These are phyloP conservation scores for Centrocercus urophasianus DNA, from an alignment of 2,113 vertebrate species.

Conservation along the genomic window DNA sequence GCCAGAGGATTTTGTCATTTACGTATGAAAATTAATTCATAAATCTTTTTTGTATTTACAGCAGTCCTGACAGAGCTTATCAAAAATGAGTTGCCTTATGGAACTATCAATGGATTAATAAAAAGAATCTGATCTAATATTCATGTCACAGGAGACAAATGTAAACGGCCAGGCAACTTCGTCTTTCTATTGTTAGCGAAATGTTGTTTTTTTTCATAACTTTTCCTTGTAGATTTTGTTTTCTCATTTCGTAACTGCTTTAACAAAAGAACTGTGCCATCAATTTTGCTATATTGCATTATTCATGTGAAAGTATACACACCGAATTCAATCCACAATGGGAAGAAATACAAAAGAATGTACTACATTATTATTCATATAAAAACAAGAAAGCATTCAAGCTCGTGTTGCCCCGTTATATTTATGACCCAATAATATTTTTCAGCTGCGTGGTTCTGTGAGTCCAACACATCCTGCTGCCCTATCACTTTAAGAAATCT, in stretches of 20 bases:
- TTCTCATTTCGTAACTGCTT: slow-evolving; percentile 72
- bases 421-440: slow-evolving; percentile 20
- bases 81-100: slow-evolving; percentile 45
- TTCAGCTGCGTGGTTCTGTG: background rate
- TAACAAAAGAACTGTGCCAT: slow-evolving; percentile 68
- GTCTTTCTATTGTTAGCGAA: slow-evolving; percentile 64
- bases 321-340: slow-evolving; percentile 36
- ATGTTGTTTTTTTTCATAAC: slow-evolving; percentile 59
- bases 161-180: slow-evolving; percentile 63
- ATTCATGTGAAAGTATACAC: slow-evolving; percentile 60
- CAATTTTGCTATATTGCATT: slow-evolving; percentile 71
- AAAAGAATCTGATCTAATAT: slow-evolving; percentile 72
- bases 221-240: slow-evolving; percentile 73
- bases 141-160: slow-evolving; percentile 62
- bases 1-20: slow-evolving; percentile 70
- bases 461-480: background rate
- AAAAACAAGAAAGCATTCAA: slow-evolving; percentile 34
- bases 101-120: slow-evolving; percentile 67
- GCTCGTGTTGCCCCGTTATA: background rate
- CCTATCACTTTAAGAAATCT: background rate
- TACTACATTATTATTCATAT: slow-evolving; percentile 21
- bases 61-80: slow-evolving; percentile 64
- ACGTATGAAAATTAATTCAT: slow-evolving; percentile 78
- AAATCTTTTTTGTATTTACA: slow-evolving; percentile 76
- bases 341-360: slow-evolving; percentile 7